Evolutionary conservation across 2,113 vertebrate genomes (phyloP).

Genomic region (Marcusenius ussheri): DNA sequence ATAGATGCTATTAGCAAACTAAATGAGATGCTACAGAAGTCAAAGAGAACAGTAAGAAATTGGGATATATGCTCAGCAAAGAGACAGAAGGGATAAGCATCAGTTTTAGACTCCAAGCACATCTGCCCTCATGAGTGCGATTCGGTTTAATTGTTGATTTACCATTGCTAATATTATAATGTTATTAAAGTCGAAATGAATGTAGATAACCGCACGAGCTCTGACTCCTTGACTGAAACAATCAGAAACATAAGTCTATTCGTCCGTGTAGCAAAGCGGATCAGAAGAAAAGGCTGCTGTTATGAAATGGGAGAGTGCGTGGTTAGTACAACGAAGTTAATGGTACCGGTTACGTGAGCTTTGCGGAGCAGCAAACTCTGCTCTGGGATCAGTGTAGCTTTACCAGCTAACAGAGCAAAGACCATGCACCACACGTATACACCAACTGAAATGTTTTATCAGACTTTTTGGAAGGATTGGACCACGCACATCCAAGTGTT

Average conservation of each 20-base stretch:
- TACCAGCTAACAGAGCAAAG: neutral
- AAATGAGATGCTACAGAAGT: neutral
- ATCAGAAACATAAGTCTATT: neutral
- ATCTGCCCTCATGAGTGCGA: neutral
- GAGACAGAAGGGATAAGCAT: neutral
- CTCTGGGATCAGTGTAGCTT: neutral
- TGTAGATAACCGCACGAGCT: neutral
- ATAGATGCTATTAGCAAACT: neutral
- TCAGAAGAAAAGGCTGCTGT: neutral
- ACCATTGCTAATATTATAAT: neutral
- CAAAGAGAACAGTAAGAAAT: neutral
- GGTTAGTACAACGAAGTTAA: neutral
- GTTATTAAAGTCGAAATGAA: neutral
- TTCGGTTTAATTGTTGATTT: neutral
- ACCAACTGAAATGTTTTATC: neutral
- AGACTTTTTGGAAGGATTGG: neutral
- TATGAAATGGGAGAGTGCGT: neutral
- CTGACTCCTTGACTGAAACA: neutral
- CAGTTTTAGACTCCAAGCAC: neutral
- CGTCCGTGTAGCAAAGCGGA: neutral
- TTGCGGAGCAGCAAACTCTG: neutral
- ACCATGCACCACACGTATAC: neutral
- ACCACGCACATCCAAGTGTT: neutral
- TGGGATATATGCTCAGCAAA: neutral
- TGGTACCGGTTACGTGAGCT: neutral